Base-by-base conservation (phyloP, 2,888 invertebrate genomes). In the Cephus pygmeus region DNA sequence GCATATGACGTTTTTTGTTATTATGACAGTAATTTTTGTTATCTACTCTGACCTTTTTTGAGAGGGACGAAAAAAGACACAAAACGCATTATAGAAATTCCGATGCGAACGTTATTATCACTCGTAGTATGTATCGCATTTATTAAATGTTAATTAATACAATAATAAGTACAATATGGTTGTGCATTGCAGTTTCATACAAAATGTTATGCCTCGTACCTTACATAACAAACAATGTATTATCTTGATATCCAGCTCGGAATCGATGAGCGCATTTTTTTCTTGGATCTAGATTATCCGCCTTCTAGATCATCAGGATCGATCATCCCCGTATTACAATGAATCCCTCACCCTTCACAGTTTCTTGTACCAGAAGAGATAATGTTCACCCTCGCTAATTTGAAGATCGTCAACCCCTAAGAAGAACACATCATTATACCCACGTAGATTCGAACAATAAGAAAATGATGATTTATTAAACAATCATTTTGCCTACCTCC, bases 301-400 rank as follows among this genome's bases (percentile, higher is more conserved):
- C 30, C 40, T 12, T 33, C 71, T 71, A 30, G 71, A 71, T 71
- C 71, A 31, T 71, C 71, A 33, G 71, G 71, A 71, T 30, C 31
- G 71, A 71, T 71, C 23, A 23, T 71, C 71, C 71, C 11, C 12
- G 23, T 71, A 33, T 71, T 33, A 23, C 31, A 33, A 12, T 30
- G 31, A 71, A 33, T 71, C 30, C 15, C 71, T 71, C 71, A 33
- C 71, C 82, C 78, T 85, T 92, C 91, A 97, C 92, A 97, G 93
- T 92, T 97, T 97, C 93, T 97, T 97, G 92, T 97, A 97, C 97
- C 97, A 97, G 92, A 97, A 97, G 75, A 97, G 93, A 89, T 97
- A 97, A 89, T 97, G 96, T 90, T 97, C 97, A 33, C 97, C 97
- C 86, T 97, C 96, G 92, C 96, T 96, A 40, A 97, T 96, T 88